Evolutionary conservation across 2,888 invertebrate genomes (phyloP), one percentile per base, ranked within the genome.

Genomic region (Campaea margaritaria): DNA sequence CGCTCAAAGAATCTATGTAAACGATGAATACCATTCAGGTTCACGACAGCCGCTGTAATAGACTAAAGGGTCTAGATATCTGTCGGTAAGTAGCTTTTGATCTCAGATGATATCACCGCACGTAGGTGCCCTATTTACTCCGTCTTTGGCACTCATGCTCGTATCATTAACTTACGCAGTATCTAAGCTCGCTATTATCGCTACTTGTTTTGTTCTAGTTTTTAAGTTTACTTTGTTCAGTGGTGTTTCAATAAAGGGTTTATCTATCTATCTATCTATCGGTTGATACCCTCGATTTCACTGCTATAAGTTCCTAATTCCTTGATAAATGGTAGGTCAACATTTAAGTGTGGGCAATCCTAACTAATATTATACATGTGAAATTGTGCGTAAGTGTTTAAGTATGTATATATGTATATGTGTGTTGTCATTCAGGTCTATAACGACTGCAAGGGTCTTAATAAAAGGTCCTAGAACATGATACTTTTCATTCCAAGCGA

Each of bases 21-120:
- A 14, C 12, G 7, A 39, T 39, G 39, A 39, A 39, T 39, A 16
- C 45, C 3, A 12, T 36, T 43, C 27, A 27, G 21, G 42, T 55
- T 55, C 48, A 48, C 55, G 48, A 55, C 36, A 42, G 11, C 42
- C 15, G 10, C 42, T 2, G 42, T 48, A 48, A 48, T 47, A 48
- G 42, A 47, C 21, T 12, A 27, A 41, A 16, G 42, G 41, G 36
- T 55, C 55, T 55, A 48, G 34, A 43, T 48, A 36, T 54, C 46
- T 54, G 31, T 39, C 7, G 15, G n/a, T 45, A 31, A 54, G 47
- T 47, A 41, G 42, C 14, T 48, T 44, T 55, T 42, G 12, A 47
- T 43, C 42, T 43, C 34, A 55, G 41, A 4, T 41, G 34, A 8
- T 42, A 21, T 41, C 34, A 11, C 42, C 42, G 11, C 42, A 42